Conservation (phyloP, 2,113 vertebrate species). For the Hemicordylus capensis region DNA sequence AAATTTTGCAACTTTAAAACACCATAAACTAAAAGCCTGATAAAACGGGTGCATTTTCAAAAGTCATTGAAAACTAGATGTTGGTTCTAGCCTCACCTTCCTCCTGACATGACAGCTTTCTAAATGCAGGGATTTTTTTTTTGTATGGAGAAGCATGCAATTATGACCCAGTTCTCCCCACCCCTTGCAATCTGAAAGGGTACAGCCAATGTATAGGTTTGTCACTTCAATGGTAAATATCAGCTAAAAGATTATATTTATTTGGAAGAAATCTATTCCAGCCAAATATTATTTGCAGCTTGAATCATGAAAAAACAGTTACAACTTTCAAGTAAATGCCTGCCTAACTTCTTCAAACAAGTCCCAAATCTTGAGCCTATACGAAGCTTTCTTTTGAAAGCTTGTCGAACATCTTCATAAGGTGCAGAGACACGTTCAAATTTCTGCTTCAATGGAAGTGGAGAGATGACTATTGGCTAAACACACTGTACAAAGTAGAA, state of each 20-base stretch:
- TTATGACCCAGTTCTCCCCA: too few relatives aligned
- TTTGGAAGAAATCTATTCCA: neutral
- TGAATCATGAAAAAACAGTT: neutral
- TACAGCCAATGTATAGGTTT: neutral
- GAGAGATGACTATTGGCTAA: neutral
- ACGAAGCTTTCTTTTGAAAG: neutral
- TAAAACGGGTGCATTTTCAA: too few relatives aligned
- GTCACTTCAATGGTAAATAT: neutral
- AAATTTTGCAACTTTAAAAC: too few relatives aligned
- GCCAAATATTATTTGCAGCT: neutral
- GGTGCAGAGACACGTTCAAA: neutral
- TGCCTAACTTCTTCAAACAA: slow-evolving; percentile 5
- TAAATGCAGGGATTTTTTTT: neutral
- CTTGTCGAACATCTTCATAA: neutral
- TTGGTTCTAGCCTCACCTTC: neutral
- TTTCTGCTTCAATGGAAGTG: neutral
- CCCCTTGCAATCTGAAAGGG: neutral
- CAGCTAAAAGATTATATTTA: slow-evolving; percentile 7
- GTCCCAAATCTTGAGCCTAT: neutral
- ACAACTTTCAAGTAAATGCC: neutral
- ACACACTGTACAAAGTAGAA: neutral
- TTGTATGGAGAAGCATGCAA: too few relatives aligned
- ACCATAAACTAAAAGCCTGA: too few relatives aligned
- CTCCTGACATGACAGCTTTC: neutral
- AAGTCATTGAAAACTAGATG: neutral